Evolutionary conservation across 2,113 vertebrate genomes (phyloP).

Genomic region (Nibea albiflora): DNA sequence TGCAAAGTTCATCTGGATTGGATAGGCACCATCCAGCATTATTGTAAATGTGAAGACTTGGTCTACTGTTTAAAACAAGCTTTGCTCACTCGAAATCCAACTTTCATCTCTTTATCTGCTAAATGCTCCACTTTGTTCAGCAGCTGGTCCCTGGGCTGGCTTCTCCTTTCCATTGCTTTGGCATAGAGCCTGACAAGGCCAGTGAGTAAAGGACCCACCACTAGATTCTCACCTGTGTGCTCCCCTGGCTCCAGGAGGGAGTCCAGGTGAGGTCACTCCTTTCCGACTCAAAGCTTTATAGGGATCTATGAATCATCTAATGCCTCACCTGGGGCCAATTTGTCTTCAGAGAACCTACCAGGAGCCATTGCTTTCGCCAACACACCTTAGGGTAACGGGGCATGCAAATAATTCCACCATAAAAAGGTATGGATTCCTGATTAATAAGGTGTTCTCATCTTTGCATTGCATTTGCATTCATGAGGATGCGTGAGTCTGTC

Average conservation of each 20-base stretch:
- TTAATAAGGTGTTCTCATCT: conserved; percentile 28
- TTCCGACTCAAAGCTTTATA: conserved; percentile 6
- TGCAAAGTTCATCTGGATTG: not conserved
- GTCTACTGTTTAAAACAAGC: not conserved
- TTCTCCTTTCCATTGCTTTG: not conserved
- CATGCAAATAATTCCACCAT: conserved; percentile 11
- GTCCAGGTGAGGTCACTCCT: conserved; percentile 4
- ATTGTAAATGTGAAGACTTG: not conserved
- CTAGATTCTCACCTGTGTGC: not conserved
- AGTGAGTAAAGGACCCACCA: not conserved
- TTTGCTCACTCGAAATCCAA: not conserved
- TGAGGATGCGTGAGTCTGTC: conserved; percentile 12
- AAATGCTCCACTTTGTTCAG: not conserved
- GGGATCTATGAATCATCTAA: conserved; percentile 7
- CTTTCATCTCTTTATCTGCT: not conserved
- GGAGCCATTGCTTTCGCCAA: conserved; percentile 12
- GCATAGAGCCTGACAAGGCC: not conserved
- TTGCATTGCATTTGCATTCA: conserved; percentile 46
- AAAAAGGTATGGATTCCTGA: conserved; percentile 6
- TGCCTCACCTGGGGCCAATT: conserved; percentile 13
- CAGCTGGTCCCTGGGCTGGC: not conserved
- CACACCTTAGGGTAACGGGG: not conserved
- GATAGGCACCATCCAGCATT: not conserved
- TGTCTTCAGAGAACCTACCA: not conserved
- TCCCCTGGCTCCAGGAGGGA: not conserved